Evolutionary conservation across 2,797 vertebrate genomes (phyloP).

Genomic region (Lepus townsendii): DNA sequence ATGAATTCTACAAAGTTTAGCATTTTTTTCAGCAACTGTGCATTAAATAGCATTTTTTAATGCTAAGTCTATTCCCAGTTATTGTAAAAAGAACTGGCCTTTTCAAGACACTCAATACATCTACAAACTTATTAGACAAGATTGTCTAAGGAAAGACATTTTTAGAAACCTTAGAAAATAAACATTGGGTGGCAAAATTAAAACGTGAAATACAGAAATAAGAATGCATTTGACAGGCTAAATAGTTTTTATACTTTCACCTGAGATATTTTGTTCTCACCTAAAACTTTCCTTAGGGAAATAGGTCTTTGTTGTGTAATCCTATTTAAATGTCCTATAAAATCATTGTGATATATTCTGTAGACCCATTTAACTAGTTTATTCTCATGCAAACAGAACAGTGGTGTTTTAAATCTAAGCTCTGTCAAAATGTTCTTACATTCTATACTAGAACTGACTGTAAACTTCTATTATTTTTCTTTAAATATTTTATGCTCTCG

Average conservation of each 20-base stretch:
- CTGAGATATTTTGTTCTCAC: slow-evolving; percentile 75
- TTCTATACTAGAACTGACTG: slow-evolving; percentile 52
- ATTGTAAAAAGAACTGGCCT: slow-evolving; percentile 20
- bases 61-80: slow-evolving; percentile 51
- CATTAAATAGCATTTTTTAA: slow-evolving; percentile 36
- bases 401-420: slow-evolving; percentile 77
- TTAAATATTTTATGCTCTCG: slow-evolving; percentile 84
- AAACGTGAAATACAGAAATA: slow-evolving; percentile 75
- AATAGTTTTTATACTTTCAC: slow-evolving; percentile 77
- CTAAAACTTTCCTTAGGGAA: slow-evolving; percentile 78
- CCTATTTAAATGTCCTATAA: slow-evolving; percentile 77
- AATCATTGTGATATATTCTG: slow-evolving; percentile 68
- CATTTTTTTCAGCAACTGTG: neutral
- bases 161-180: slow-evolving; percentile 55
- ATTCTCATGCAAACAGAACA: slow-evolving; percentile 58
- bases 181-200: slow-evolving; percentile 42
- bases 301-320: slow-evolving; percentile 80
- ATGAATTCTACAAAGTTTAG: neutral
- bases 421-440: slow-evolving; percentile 74
- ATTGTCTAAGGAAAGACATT: slow-evolving; percentile 68
- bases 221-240: slow-evolving; percentile 76
- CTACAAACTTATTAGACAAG: slow-evolving; percentile 68
- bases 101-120: slow-evolving; percentile 66
- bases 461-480: slow-evolving; percentile 83
- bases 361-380: slow-evolving; percentile 75